phyloP scores from a whole-genome alignment of 2,888 invertebrate genomes.

The Horisme vitalbata region DNA sequence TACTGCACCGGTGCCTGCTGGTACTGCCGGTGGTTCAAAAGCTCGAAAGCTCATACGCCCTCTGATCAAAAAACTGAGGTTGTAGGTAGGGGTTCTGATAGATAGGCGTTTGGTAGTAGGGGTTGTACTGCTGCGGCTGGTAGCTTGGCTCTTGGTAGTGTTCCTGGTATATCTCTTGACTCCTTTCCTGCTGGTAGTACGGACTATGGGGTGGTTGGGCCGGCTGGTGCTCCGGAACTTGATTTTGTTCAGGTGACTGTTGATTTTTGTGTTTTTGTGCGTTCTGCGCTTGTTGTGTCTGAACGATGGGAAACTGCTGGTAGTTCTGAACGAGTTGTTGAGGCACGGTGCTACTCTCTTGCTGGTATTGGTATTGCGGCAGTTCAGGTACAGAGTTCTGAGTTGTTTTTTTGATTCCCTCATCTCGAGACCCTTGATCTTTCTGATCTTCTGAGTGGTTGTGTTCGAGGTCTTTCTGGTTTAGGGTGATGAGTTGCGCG shows the following conservation, averaged over 20 bases:
- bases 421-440: slow-evolving; percentile 7
- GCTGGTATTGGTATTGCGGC: slow-evolving; percentile 23
- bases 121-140: slow-evolving; percentile 29
- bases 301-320: not conserved
- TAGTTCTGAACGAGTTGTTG: not conserved
- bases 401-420: slow-evolving; percentile 5
- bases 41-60: slow-evolving; percentile 24
- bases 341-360: slow-evolving; percentile 13
- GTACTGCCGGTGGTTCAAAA: slow-evolving; percentile 32
- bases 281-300: slow-evolving; percentile 1
- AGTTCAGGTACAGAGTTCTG: slow-evolving; percentile 29
- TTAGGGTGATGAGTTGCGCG: slow-evolving; percentile 45
- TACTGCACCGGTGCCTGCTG: slow-evolving; percentile 44
- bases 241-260: slow-evolving; percentile 27
- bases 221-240: too few relatives aligned
- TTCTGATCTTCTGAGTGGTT: slow-evolving; percentile 21
- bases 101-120: slow-evolving; percentile 1
- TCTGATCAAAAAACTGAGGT: slow-evolving; percentile 6
- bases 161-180: slow-evolving; percentile 30
- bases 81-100: slow-evolving; percentile 11
- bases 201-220: slow-evolving; percentile 21
- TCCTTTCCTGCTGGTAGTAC: slow-evolving; percentile 36
- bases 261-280: slow-evolving; percentile 22
- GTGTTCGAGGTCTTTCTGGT: slow-evolving; percentile 1
- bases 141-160: slow-evolving; percentile 36